Conservation (phyloP, 2,113 vertebrate species). For the Panthera leo region DNA sequence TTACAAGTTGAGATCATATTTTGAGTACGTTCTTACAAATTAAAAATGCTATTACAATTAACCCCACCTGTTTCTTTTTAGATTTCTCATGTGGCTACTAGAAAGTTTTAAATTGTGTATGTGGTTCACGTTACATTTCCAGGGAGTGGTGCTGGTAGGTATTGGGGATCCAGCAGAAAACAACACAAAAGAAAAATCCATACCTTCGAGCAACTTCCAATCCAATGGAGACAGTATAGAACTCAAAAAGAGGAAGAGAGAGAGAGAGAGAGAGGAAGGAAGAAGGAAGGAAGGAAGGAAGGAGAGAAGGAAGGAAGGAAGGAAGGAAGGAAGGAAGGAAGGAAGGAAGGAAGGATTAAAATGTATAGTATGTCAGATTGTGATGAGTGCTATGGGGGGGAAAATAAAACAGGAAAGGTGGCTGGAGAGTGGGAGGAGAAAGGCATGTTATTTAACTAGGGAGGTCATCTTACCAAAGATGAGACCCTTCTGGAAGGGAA, state of each 20-base stretch:
- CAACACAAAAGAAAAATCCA: background rate
- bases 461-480: background rate
- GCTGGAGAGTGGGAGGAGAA: background rate
- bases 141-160: background rate
- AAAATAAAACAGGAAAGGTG: background rate
- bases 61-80: background rate
- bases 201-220: background rate
- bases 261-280: background rate
- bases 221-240: background rate
- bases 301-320: too few relatives aligned
- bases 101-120: background rate
- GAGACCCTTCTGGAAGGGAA: background rate
- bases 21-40: background rate
- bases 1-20: background rate
- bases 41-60: background rate
- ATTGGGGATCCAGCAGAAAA: background rate
- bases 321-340: background rate
- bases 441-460: background rate
- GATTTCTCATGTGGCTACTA: background rate
- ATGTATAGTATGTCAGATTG: background rate
- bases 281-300: fast-evolving
- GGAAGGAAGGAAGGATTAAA: background rate
- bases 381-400: background rate
- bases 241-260: background rate
- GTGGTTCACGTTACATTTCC: background rate